Evolutionary conservation across 1,140 invertebrate species (phyloP).

Genomic region (Sinonovacula constricta): DNA sequence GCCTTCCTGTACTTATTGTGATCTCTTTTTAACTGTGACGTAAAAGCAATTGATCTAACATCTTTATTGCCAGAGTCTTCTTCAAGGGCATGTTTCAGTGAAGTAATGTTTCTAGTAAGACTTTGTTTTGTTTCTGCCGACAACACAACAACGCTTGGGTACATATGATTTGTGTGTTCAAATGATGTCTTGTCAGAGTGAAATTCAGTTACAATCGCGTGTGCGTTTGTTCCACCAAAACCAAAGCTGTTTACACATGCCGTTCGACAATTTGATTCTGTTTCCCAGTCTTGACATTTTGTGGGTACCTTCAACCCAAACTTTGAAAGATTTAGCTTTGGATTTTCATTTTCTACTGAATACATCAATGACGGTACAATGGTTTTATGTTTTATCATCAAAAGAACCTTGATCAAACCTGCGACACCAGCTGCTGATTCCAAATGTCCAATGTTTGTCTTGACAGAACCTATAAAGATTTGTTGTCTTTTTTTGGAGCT

Average conservation of each 20-base stretch:
- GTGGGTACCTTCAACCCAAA: slow-evolving; percentile 80
- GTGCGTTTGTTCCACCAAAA: slow-evolving; percentile 97
- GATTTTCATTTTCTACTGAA: slow-evolving; percentile 84
- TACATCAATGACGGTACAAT: slow-evolving; percentile 95
- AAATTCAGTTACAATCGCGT: slow-evolving; percentile 82
- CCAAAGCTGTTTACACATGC: slow-evolving; percentile 95
- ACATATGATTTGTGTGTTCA: too few relatives aligned
- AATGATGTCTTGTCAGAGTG: too few relatives aligned
- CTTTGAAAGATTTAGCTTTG: slow-evolving; percentile 84
- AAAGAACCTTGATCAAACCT: slow-evolving; percentile 90
- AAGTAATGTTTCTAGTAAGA: too few relatives aligned
- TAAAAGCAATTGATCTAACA: slow-evolving; percentile 51
- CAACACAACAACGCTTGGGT: too few relatives aligned
- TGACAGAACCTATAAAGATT: slow-evolving; percentile 91
- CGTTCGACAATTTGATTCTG: slow-evolving; percentile 83
- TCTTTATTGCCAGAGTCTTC: slow-evolving; percentile 9
- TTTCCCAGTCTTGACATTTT: slow-evolving; percentile 88
- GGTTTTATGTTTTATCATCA: slow-evolving; percentile 91
- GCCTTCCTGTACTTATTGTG: slow-evolving; percentile 50
- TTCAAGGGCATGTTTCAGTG: too few relatives aligned
- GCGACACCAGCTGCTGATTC: slow-evolving; percentile 94
- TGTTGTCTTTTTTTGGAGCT: too few relatives aligned
- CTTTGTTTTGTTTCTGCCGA: slow-evolving; percentile 24
- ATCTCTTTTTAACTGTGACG: slow-evolving; percentile 55
- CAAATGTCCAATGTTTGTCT: slow-evolving; percentile 98